Base-by-base conservation (phyloP, 2,888 invertebrate species). In the Eurytoma adleriae region DNA sequence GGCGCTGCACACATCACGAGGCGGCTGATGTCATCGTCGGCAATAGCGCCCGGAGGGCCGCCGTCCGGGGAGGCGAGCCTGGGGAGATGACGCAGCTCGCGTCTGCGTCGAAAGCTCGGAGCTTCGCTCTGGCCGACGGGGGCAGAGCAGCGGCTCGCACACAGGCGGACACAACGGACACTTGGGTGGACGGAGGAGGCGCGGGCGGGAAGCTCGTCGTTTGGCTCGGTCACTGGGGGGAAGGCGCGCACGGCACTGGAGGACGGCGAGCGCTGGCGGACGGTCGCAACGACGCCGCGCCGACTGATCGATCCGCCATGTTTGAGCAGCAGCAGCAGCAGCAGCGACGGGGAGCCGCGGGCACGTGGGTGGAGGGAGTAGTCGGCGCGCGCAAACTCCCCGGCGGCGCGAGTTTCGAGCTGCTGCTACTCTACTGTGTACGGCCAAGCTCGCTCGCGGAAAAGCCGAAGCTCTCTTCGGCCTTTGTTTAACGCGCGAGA, bases 241-340 rank as follows among this genome's bases (percentile, higher is more conserved):
- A 40, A 40, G 40, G 30, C 66, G 66, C 40, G 20, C 18, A 50
- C 66, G 48, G 48, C 18, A 30, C 18, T 20, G 57, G 20, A 57
- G 16, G 18, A 71, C 71, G 40, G 5, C 16, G 52, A 40, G 68
- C 50, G 48, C 62, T 14, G 40, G 20, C 18, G n/a, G 40, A 40
- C 50, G 71, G 12, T 18, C 56, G 52, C 61, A 69, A 80, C 64
- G 56, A 73, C 83, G 83, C 76, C 76, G 80, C 83, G 78, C 72
- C 80, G 83, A 81, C 78, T 77, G 84, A 86, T 86, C 86, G 84
- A 85, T 86, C 85, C 83, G 85, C 86, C 86, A 86, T 86, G 61
- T 84, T 72, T 69, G 61, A 66, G 24, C 50, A 69, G 80, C 57
- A 64, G 64, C 69, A 57, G 70, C 75, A 90, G 92, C 92, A 92